These are phyloP conservation scores for Cyclargus thomasi DNA, from an alignment of 1,140 invertebrate species.

Conservation along the genomic window DNA sequence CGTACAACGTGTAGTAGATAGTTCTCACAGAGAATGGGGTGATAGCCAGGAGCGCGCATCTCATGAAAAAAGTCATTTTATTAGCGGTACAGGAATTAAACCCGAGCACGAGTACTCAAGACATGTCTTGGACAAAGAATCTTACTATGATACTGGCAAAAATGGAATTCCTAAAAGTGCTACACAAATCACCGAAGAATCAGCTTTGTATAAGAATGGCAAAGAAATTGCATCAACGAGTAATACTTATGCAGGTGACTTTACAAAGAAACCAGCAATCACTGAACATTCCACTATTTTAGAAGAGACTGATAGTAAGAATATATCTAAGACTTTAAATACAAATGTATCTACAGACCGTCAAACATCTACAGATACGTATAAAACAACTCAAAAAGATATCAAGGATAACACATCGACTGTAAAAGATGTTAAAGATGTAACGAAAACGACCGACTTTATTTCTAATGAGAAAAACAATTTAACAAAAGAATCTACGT, in stretches of 20 bases:
- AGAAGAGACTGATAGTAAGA: constrained; percentile 40
- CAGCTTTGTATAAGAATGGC: constrained; percentile 62
- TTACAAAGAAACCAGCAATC: constrained; percentile 59
- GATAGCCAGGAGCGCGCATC: constrained; percentile 70
- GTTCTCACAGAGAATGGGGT: constrained; percentile 75
- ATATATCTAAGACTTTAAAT: background rate
- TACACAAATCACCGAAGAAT: constrained; percentile 54
- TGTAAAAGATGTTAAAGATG: constrained; percentile 42
- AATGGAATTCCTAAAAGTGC: constrained; percentile 68
- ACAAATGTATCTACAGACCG: constrained; percentile 19
- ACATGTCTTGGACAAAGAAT: constrained; percentile 72
- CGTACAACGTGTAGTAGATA: constrained; percentile 75
- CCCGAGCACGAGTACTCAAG: constrained; percentile 74
- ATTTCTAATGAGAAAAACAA: constrained; percentile 55
- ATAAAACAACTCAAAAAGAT: constrained; percentile 5
- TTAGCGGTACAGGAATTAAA: constrained; percentile 70
- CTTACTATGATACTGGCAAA: constrained; percentile 75
- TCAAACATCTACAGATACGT: constrained; percentile 28
- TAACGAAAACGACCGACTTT: constrained; percentile 51
- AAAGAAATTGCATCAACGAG: constrained; percentile 62
- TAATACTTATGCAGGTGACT: constrained; percentile 58
- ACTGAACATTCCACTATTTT: constrained; percentile 45
- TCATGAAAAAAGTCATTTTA: constrained; percentile 67
- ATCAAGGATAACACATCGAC: constrained; percentile 39
- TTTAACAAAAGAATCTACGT: constrained; percentile 47